A percentile compares a stretch with the other conserved stretches of the same genome.
Conservation (phyloP, 2,888 invertebrate genomes). For the Scotopteryx bipunctaria region DNA sequence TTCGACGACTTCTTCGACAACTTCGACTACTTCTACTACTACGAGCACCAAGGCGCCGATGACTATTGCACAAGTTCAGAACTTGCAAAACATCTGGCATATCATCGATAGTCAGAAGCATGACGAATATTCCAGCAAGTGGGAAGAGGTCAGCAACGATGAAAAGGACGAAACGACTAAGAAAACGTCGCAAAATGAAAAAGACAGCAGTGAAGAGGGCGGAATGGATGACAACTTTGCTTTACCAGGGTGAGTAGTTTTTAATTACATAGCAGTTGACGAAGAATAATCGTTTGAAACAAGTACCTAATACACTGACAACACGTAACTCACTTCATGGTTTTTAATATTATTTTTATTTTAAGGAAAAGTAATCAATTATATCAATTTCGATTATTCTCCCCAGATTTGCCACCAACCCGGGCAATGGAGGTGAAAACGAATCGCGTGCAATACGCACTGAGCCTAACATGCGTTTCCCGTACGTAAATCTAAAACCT, state of each 20-base stretch:
- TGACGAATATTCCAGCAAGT: slow-evolving; percentile 57
- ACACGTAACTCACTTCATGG: no score
- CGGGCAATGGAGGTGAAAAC: slow-evolving; percentile 72
- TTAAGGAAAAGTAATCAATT: not conserved
- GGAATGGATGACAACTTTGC: slow-evolving; percentile 65
- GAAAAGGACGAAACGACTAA: slow-evolving; percentile 30
- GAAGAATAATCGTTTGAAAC: no score
- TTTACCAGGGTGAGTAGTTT: slow-evolving; percentile 66
- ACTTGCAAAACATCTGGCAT: slow-evolving; percentile 75
- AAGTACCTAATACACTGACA: no score
- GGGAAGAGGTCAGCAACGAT: slow-evolving; percentile 61
- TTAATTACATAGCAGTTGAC: slow-evolving; percentile 3
- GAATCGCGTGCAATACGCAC: slow-evolving; percentile 76
- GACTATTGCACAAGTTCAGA: slow-evolving; percentile 31
- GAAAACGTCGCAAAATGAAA: slow-evolving; percentile 23
- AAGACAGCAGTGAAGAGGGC: slow-evolving; percentile 29
- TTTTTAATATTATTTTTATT: no score
- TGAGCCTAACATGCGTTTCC: slow-evolving; percentile 69
- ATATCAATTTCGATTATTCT: slow-evolving; percentile 22
- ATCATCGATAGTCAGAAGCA: slow-evolving; percentile 73
- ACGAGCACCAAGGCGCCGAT: slow-evolving; percentile 46
- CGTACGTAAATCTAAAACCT: slow-evolving; percentile 74
- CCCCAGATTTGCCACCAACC: slow-evolving; percentile 68
- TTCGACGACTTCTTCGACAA: slow-evolving; percentile 33
- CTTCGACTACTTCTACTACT: slow-evolving; percentile 40